Conservation (phyloP, 2,113 vertebrate genomes). For the Pelecanus crispus region DNA sequence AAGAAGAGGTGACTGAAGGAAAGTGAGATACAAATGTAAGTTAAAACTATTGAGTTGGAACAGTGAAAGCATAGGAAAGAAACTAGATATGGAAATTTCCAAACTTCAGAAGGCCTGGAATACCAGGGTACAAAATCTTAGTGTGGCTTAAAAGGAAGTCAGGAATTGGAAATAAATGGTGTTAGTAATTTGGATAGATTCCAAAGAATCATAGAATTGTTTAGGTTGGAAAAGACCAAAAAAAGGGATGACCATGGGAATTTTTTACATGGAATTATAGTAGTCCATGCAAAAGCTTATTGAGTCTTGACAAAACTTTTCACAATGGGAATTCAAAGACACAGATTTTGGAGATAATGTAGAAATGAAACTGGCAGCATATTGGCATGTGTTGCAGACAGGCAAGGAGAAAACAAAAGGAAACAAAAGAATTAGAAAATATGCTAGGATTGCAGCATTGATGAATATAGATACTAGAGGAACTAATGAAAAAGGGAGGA, state of each 20-base stretch:
- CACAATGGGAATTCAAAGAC: background rate
- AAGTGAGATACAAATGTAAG: background rate
- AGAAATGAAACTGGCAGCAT: background rate
- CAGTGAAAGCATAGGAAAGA: background rate
- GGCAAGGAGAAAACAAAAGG: background rate
- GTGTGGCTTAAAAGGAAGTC: background rate
- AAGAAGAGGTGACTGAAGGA: background rate
- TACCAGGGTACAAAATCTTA: background rate
- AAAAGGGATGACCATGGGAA: background rate
- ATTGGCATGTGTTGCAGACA: background rate
- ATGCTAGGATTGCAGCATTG: background rate
- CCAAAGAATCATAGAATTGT: too few species aligned
- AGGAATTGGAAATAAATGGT: background rate
- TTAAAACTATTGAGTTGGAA: background rate
- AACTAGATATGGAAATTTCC: background rate
- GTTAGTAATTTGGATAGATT: background rate
- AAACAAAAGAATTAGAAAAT: background rate
- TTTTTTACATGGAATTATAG: background rate
- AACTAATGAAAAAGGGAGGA: background rate
- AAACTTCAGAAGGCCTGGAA: background rate
- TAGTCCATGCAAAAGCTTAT: background rate
- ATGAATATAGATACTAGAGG: background rate
- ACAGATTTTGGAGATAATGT: background rate
- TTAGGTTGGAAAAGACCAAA: too few species aligned
- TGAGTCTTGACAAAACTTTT: background rate